phyloP scores from a whole-genome alignment of 2,113 vertebrate species.

The Perca schrenkii region DNA sequence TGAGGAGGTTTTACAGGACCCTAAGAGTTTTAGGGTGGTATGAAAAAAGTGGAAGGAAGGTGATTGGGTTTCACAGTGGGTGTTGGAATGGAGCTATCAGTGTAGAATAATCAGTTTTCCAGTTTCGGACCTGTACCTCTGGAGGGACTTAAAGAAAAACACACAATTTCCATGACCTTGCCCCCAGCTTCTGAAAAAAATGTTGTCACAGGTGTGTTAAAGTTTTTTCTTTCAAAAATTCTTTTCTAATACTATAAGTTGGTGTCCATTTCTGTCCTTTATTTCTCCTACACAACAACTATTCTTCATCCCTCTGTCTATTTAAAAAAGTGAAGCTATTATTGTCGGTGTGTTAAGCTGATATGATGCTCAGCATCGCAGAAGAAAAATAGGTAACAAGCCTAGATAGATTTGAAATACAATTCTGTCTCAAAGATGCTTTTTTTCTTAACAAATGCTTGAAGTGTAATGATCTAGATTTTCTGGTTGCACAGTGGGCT shows the following conservation, averaged over 20 bases:
- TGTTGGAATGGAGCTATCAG: constrained; percentile 52
- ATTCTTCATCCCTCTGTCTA: background rate
- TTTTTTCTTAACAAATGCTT: constrained; percentile 18
- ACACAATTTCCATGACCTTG: constrained; percentile 59
- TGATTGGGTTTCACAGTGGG: constrained; percentile 52
- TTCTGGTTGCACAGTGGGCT: constrained; percentile 1
- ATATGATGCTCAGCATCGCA: background rate
- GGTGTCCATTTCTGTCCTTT: constrained; percentile 7
- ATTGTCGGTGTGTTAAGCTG: constrained; percentile 14
- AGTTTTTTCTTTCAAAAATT: constrained; percentile 23
- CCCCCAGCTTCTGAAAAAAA: constrained; percentile 21
- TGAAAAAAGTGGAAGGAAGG: constrained; percentile 33
- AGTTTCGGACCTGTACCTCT: constrained; percentile 37
- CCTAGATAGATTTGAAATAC: background rate
- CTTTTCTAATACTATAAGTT: background rate
- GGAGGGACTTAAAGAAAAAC: constrained; percentile 14
- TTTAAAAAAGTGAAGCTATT: constrained; percentile 14
- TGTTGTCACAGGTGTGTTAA: constrained; percentile 24
- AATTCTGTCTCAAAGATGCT: background rate
- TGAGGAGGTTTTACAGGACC: background rate
- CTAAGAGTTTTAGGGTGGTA: constrained; percentile 24
- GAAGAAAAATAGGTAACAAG: background rate
- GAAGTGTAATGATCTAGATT: constrained; percentile 27
- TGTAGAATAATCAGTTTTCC: constrained; percentile 51
- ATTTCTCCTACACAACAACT: constrained; percentile 4